A percentile compares a stretch with the other conserved stretches of the same genome.
These are phyloP conservation scores for Drosophila phalerata DNA, from an alignment of 2,888 invertebrate genomes.

Conservation along the genomic window DNA sequence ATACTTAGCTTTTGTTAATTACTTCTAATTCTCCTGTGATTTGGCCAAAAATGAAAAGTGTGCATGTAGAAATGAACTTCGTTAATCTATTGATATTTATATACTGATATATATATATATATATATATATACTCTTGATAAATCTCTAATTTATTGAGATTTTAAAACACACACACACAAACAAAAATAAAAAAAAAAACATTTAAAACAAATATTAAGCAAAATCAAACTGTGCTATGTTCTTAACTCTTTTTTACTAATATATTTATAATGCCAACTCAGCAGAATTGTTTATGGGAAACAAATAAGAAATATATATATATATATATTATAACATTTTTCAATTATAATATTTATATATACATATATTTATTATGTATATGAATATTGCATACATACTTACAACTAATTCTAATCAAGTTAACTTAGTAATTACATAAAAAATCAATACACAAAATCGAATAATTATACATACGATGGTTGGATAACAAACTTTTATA, in stretches of 20 bases:
- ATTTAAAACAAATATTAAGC: constrained; percentile 5
- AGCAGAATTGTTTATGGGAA: constrained; percentile 50
- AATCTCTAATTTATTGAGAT: constrained; percentile 50
- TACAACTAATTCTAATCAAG: constrained; percentile 59
- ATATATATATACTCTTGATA: constrained; percentile 43
- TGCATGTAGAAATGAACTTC: constrained; percentile 33
- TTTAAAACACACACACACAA: constrained; percentile 28
- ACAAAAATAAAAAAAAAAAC: constrained; percentile 3
- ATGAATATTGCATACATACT: constrained; percentile 47
- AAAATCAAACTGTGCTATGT: constrained; percentile 54
- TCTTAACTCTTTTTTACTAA: constrained; percentile 60
- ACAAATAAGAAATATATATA: constrained; percentile 35
- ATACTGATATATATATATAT: constrained; percentile 42
- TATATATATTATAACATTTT: constrained; percentile 38
- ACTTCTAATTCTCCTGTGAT: constrained; percentile 67
- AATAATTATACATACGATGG: constrained; percentile 56
- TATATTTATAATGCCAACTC: constrained; percentile 30
- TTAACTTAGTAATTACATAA: constrained; percentile 56
- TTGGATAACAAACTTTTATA: constrained; percentile 57
- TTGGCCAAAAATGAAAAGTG: constrained; percentile 54
- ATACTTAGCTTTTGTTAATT: constrained; percentile 46
- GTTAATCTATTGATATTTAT: constrained; percentile 42
- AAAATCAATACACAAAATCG: constrained; percentile 41
- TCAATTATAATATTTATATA: constrained; percentile 43
- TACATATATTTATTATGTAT: constrained; percentile 48